Evolutionary conservation across 2,113 vertebrate species (phyloP), one percentile per base, ranked within the genome.

Genomic region (Tragulus kanchil): DNA sequence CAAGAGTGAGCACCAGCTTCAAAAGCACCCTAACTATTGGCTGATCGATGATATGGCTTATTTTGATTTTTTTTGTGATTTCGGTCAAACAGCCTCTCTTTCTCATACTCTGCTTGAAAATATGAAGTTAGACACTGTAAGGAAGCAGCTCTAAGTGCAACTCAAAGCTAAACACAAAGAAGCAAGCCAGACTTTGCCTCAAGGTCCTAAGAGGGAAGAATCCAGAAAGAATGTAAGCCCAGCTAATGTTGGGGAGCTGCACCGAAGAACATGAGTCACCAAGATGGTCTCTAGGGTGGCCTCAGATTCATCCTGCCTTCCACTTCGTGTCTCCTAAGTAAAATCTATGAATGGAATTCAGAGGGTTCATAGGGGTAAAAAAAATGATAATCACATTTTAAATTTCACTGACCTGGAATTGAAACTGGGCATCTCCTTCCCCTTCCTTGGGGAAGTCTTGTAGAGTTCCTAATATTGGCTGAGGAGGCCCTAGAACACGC

Each of bases 391-490:
- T 88, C 25, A 61, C 6, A 84, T 91, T 89, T 92, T 97, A 83
- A 45, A 85, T 92, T 89, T 95, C 54, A 90, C 23, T 97, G 91
- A 94, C 45, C 31, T 94, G 28, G 42, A 93, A 89, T 23, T 78
- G 36, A 92, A 82, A 97, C 73, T 75, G 56, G 28, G 50, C 56
- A 94, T 73, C 90, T 79, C 28, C 19, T 91, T 89, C 31, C 17
- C 65, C 56, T 79, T 81, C 78, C 82, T 91, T 31, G 86, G 15
- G 15, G 59, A 85, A 96, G 59, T 28, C 67, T 88, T 94, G 83
- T 69, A 50, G 36, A 69, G 59, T 8, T 16, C 89, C 21, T 42
- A 94, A 92, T 52, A 93, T 48, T 52, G 45, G 45, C 23, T 69
- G 19, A 93, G 42, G 56, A 78, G 1, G 17, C 69, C 11, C 19